Evolutionary conservation across 2,888 invertebrate genomes (phyloP).

Genomic region (Sesia bembeciformis): DNA sequence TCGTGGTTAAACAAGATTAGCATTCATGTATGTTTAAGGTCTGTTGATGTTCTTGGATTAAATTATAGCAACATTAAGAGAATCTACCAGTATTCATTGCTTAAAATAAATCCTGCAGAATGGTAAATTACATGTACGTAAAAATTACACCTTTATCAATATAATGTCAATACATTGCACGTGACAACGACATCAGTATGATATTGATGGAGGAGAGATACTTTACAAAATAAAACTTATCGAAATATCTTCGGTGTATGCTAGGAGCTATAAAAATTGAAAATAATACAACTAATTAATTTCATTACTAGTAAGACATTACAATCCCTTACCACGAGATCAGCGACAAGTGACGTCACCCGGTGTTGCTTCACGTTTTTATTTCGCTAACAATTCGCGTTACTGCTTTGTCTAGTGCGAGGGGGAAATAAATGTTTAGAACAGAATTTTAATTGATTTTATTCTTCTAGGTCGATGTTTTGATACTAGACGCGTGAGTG

Average conservation of each 20-base stretch:
- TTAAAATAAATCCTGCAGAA: neutral
- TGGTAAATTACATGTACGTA: neutral
- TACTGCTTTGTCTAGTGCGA: neutral
- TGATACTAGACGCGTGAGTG: neutral
- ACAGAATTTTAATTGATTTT: neutral
- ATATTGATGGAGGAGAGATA: conserved; percentile 73
- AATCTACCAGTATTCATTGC: neutral
- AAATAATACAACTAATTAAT: conserved; percentile 75
- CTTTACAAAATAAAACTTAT: conserved; percentile 74
- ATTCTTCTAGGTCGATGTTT: neutral
- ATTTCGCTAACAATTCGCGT: conserved; percentile 6
- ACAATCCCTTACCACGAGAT: conserved; percentile 75
- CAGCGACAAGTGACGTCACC: conserved; percentile 65
- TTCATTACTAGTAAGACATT: conserved; percentile 73
- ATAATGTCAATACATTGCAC: conserved; percentile 32
- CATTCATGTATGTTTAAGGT: no score
- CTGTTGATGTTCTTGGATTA: no score
- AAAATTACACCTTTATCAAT: neutral
- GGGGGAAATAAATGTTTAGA: neutral
- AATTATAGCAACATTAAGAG: no score
- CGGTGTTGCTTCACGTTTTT: conserved; percentile 35
- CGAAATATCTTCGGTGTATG: conserved; percentile 75
- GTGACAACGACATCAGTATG: conserved; percentile 40
- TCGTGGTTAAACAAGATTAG: no score
- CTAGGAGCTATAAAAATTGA: conserved; percentile 75